phyloP scores from a whole-genome alignment of 2,888 invertebrate species.

The Molorchus minor region DNA sequence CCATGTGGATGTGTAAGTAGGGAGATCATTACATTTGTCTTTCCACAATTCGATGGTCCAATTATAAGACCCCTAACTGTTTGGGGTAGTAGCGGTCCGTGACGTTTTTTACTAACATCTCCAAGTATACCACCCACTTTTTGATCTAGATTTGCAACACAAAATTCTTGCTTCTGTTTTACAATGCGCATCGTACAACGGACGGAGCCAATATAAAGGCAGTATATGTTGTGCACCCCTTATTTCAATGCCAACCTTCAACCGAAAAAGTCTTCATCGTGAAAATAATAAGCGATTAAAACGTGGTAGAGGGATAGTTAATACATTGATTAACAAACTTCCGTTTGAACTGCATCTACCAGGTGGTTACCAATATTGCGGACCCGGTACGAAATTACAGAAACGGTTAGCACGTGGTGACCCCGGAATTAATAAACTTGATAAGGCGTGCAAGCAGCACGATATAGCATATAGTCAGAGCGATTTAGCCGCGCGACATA shows the following conservation, averaged over 20 bases:
- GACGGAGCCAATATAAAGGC: neutral
- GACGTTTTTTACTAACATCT: neutral
- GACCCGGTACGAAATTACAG: constrained; percentile 46
- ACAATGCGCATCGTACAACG: neutral
- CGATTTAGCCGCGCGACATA: constrained; percentile 45
- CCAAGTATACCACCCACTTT: neutral
- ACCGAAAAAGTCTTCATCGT: neutral
- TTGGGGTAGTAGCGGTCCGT: neutral
- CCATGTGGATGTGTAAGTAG: neutral
- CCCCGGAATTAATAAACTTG: constrained; percentile 51
- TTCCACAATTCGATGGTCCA: constrained; percentile 5
- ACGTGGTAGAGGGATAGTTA: constrained; percentile 31
- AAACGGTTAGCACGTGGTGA: constrained; percentile 52
- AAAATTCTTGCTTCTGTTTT: constrained; percentile 6
- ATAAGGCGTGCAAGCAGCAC: no score
- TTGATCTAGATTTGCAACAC: constrained; percentile 7
- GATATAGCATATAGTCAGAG: constrained; percentile 51
- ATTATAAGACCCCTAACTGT: neutral
- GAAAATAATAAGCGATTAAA: neutral
- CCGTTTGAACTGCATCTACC: constrained; percentile 41
- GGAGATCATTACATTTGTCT: neutral
- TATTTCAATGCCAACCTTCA: neutral
- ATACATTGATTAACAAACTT: constrained; percentile 35
- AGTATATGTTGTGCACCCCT: neutral
- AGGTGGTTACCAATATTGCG: constrained; percentile 44